Conservation (phyloP, 2,797 vertebrate species). For the Paratrypauchen microcephalus region DNA sequence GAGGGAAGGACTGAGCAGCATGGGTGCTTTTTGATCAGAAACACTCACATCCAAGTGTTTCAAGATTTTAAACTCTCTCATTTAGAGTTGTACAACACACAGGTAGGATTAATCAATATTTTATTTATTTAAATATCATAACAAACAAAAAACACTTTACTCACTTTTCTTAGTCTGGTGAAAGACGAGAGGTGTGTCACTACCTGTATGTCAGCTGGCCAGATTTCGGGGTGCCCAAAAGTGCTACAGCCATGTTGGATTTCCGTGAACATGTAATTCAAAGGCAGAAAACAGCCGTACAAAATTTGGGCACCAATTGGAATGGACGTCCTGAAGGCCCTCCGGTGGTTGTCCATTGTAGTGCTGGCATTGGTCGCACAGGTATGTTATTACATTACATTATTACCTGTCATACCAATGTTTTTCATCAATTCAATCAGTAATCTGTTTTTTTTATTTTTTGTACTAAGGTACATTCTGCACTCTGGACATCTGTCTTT, state of each 20-base stretch:
- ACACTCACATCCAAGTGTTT: constrained; percentile 79
- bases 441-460: background rate
- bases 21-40: constrained; percentile 79
- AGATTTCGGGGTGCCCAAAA: constrained; percentile 88
- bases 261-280: constrained; percentile 82
- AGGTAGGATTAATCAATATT: constrained; percentile 59
- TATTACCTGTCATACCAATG: background rate
- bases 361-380: constrained; percentile 86
- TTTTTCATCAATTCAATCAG: background rate
- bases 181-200: constrained; percentile 81
- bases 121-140: too few relatives aligned
- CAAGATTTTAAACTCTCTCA: constrained; percentile 85
- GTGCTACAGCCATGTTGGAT: constrained; percentile 85
- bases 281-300: constrained; percentile 75
- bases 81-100: constrained; percentile 82
- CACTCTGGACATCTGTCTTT: constrained; percentile 86
- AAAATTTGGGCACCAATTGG: constrained; percentile 76
- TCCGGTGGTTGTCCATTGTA: constrained; percentile 85
- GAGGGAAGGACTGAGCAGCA: constrained; percentile 78
- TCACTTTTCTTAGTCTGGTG: constrained; percentile 72
- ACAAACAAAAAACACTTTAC: background rate
- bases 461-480: constrained; percentile 81
- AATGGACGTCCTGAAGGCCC: constrained; percentile 79
- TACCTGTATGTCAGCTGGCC: constrained; percentile 89
- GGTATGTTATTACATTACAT: constrained; percentile 57